Evolutionary conservation across 2,113 vertebrate species (phyloP).

Genomic region (Nothoprocta pentlandii): DNA sequence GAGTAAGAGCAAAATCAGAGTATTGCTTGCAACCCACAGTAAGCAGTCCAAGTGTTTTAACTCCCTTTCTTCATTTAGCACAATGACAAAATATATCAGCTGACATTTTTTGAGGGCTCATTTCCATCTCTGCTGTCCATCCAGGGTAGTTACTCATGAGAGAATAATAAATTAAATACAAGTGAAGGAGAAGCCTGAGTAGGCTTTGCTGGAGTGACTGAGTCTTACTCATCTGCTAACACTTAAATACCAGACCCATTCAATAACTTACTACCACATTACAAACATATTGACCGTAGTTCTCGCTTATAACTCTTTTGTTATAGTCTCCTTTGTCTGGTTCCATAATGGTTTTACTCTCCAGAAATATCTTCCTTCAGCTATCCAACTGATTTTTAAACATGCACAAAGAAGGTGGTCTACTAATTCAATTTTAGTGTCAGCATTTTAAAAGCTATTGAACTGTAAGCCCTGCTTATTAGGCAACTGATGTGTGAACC

Average conservation of each 20-base stretch:
- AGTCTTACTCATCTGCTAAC: neutral
- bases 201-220: neutral
- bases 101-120: accelerated
- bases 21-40: neutral
- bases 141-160: neutral
- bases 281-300: neutral
- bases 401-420: neutral
- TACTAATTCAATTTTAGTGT: slow-evolving; percentile 48
- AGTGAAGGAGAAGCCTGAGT: neutral
- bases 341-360: neutral
- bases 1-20: neutral
- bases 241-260: neutral
- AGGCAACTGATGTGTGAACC: slow-evolving; percentile 38
- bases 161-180: neutral
- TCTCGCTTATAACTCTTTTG: neutral
- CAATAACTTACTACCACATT: neutral
- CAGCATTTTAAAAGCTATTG: slow-evolving; percentile 50
- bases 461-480: slow-evolving; percentile 18
- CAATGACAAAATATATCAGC: neutral
- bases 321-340: neutral
- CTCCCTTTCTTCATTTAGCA: neutral
- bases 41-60: neutral
- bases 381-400: neutral
- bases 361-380: neutral
- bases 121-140: neutral